Evolutionary conservation across 2,888 invertebrate genomes (phyloP).

Genomic region (Heliconius cydno): DNA sequence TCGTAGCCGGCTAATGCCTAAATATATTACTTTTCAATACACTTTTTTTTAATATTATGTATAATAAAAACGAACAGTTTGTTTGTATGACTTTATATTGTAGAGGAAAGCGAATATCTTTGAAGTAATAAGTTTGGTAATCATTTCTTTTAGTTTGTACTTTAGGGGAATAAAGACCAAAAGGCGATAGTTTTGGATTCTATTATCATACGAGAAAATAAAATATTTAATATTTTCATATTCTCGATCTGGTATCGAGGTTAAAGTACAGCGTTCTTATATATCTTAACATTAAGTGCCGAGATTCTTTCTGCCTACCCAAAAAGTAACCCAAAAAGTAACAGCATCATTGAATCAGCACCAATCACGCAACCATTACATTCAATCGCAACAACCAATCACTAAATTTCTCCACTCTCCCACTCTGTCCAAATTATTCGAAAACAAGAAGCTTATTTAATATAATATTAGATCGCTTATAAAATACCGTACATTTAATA

Average conservation of each 20-base stretch:
- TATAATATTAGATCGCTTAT: slow-evolving; percentile 17
- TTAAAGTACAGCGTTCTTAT: not conserved
- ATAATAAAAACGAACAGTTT: slow-evolving; percentile 17
- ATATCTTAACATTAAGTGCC: not conserved
- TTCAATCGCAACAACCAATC: not conserved
- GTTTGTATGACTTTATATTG: slow-evolving; percentile 14
- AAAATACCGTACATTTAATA: slow-evolving; percentile 35
- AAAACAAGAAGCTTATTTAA: slow-evolving; percentile 20
- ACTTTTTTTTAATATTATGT: slow-evolving; percentile 26
- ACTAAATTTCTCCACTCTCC: not conserved
- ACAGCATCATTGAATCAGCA: too few species aligned
- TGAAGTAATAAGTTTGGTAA: not conserved
- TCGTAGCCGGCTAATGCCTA: slow-evolving; percentile 20
- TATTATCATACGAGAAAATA: not conserved
- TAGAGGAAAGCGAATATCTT: not conserved
- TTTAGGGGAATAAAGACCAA: not conserved
- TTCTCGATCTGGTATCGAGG: not conserved
- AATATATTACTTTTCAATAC: slow-evolving; percentile 25
- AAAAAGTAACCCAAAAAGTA: not conserved
- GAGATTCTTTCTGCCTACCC: not conserved
- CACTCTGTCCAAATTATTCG: not conserved
- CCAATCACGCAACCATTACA: too few species aligned
- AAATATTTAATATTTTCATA: not conserved
- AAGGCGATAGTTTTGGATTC: not conserved
- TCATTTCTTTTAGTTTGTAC: too few species aligned